Base-by-base conservation (phyloP, 2,797 vertebrate genomes). In the Scomberomorus guttatus region DNA sequence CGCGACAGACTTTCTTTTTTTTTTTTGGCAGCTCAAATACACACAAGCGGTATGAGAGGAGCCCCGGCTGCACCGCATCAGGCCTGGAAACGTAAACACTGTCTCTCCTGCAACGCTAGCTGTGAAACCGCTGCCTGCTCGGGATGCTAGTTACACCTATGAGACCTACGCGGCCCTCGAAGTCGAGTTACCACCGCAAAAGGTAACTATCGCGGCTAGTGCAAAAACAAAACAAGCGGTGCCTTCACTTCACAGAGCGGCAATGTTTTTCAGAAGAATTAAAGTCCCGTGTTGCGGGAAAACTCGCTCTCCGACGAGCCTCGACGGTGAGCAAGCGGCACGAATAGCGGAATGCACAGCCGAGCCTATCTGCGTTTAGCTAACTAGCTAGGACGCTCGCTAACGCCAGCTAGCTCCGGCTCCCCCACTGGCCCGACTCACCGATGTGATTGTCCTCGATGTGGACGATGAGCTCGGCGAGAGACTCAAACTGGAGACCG, bases 391-490 rank as follows among this genome's bases (percentile, higher is more conserved):
- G 62, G 51, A 12, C 5, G 70, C 83, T 84, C 87, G 87, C 90
- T 79, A 65, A 7, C 2, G 10, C 6, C 77, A 37, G 85, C 81
- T 90, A 87, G 84, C 88, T 4, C 64, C 82, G 77, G 85, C 90
- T 62, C 65, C 90, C 82, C 94, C 95, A 93, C 76, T 5, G 84
- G 86, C 83, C 90, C 76, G 72, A 89, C 87, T 96, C 92, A 99
- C 98, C 98, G 95, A 99, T 99, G 94, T 99, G 98, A 95, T 96
- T 98, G 94, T 98, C 98, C 91, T 99, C 98, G 94, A 99, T 99
- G 96, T 99, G 98, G 90, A 97, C 97, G 94, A 99, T 99, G 86
- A 99, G 98, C 95, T 99, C 98, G 87, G 96, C 94, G 94, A 99
- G 94, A 87, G 96, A 96, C 83, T 97, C 96, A 93, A 99, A 99